A percentile compares a stretch with the other conserved stretches of the same genome.
phyloP scores from a whole-genome alignment of 2,888 invertebrate species.

The Polyploca ridens region DNA sequence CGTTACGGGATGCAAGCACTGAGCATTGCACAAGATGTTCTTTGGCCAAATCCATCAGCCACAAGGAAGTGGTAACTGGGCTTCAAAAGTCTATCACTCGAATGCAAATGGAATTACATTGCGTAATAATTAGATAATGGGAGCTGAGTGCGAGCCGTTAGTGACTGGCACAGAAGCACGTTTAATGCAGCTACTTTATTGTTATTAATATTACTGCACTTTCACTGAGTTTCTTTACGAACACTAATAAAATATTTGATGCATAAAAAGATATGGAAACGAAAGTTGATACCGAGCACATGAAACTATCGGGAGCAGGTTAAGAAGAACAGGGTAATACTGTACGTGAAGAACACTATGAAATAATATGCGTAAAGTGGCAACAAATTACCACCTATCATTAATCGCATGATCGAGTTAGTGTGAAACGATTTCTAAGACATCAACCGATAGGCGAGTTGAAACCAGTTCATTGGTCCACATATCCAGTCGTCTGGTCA shows the following conservation, averaged over 20 bases:
- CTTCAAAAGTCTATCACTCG: constrained; percentile 52
- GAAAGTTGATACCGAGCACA: constrained; percentile 27
- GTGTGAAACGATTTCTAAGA: constrained; percentile 81
- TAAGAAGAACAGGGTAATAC: constrained; percentile 9
- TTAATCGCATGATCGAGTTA: constrained; percentile 79
- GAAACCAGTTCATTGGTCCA: constrained; percentile 81
- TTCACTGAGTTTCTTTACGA: constrained; percentile 53
- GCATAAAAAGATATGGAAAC: constrained; percentile 28
- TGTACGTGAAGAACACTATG: constrained; percentile 16
- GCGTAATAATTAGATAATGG: constrained; percentile 70
- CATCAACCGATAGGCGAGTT: constrained; percentile 65
- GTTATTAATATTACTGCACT: constrained; percentile 57
- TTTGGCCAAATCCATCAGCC: constrained; percentile 41
- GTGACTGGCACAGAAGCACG: constrained; percentile 45
- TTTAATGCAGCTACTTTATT: constrained; percentile 28
- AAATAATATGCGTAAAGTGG: constrained; percentile 31
- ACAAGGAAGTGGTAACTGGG: constrained; percentile 58
- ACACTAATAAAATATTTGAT: constrained; percentile 27
- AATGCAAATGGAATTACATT: constrained; percentile 62
- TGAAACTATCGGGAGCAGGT: constrained; percentile 10
- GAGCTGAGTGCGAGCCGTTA: constrained; percentile 38
- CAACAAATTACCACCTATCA: constrained; percentile 58
- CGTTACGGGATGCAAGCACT: constrained; percentile 53
- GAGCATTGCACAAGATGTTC: constrained; percentile 53
- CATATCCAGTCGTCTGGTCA: constrained; percentile 77